These are phyloP conservation scores for Pseudorhiza aurosa DNA, from an alignment of 30 jellyfish, hydroid and myxozoan species.

Conservation along the genomic window DNA sequence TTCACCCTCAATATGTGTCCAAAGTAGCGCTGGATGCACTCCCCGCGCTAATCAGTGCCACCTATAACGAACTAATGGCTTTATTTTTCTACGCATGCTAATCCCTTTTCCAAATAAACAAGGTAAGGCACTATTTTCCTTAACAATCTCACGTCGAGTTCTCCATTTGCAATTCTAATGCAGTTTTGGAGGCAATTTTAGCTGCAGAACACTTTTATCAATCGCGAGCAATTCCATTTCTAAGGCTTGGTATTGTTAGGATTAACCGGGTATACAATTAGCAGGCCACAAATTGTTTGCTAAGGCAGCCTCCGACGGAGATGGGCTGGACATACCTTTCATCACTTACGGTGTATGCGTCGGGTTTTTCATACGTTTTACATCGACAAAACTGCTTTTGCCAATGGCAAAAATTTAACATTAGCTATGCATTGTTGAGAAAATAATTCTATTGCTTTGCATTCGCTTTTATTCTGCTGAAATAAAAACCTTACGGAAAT, in stretches of 20 bases:
- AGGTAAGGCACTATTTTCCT: background rate
- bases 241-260: background rate
- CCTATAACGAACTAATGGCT: background rate
- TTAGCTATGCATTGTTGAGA: too few species aligned
- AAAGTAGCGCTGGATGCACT: too few species aligned
- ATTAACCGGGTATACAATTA: conserved; percentile 2
- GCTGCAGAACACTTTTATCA: background rate
- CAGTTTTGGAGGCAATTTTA: conserved; percentile 3
- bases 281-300: conserved; percentile 2
- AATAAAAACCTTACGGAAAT: too few species aligned
- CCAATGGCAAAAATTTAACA: too few species aligned
- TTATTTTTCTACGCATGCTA: conserved; percentile 19
- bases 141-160: background rate
- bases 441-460: too few species aligned
- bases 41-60: too few species aligned
- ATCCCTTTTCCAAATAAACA: conserved; percentile 9
- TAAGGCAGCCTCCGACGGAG: conserved; percentile 41
- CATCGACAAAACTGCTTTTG: too few species aligned
- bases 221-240: background rate
- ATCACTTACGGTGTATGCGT: too few species aligned
- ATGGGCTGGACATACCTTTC: conserved; percentile 58
- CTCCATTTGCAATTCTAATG: background rate
- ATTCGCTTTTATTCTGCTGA: too few species aligned
- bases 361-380: too few species aligned
- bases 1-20: too few species aligned